Conservation (phyloP, 2,888 invertebrate species). For the Yponomeuta cagnagella region DNA sequence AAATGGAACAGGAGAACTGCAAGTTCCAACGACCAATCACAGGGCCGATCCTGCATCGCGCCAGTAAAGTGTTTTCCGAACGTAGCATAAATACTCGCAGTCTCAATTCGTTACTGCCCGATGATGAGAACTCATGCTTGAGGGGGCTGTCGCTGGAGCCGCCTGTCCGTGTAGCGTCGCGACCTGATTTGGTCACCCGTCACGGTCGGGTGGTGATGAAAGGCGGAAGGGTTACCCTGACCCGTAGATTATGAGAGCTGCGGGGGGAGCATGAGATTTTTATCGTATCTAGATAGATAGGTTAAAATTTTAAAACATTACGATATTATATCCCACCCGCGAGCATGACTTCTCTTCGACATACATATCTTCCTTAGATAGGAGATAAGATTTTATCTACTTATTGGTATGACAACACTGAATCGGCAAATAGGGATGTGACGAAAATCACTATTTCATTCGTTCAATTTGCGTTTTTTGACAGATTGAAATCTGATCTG, state of each 20-base stretch:
- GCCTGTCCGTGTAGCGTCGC: conserved; percentile 15
- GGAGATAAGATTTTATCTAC: no score
- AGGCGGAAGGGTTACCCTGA: conserved; percentile 48
- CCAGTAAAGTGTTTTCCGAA: neutral
- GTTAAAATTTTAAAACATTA: no score
- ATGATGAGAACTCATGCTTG: conserved; percentile 55
- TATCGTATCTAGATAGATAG: no score
- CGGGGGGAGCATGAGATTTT: no score
- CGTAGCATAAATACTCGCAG: neutral
- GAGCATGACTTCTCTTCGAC: no score
- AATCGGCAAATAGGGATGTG: no score
- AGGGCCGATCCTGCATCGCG: neutral
- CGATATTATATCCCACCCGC: no score
- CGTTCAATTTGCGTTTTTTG: no score
- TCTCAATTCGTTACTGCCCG: conserved; percentile 27
- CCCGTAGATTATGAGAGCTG: conserved; percentile 59
- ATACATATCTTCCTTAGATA: no score
- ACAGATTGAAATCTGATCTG: no score
- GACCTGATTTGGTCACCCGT: conserved; percentile 21
- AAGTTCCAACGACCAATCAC: neutral
- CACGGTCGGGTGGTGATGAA: conserved; percentile 14
- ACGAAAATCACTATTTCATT: no score
- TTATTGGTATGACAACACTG: no score
- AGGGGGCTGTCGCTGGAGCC: conserved; percentile 35
- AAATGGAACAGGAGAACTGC: neutral